Evolutionary conservation across 2,888 invertebrate species (phyloP), one percentile per base, ranked within the genome.

Genomic region (Rhyacophila evoluta): DNA sequence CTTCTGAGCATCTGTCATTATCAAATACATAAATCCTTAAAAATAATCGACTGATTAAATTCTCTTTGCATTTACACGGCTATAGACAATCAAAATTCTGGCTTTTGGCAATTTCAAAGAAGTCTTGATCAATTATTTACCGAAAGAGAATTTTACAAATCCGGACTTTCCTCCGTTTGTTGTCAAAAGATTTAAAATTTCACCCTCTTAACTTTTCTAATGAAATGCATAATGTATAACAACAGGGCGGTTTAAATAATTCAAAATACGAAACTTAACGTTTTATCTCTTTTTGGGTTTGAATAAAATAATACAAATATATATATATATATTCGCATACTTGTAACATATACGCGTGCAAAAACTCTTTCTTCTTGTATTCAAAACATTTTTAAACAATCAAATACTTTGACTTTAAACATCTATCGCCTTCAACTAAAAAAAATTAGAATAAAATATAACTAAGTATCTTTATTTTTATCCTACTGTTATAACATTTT

Each of bases 161-260:
- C 55, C 55, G 55, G 55, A 5, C 15, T 55, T 25, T 19, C 19
- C 8, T 25, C 19, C 55, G 55, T 55, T 25, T 55, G 55, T 55
- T 55, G 55, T 55, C 19, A 55, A 55, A 55, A 55, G 55, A 55
- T 55, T 55, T 55, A 15, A 55, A 55, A 55, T 25, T 55, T 55
- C 25, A 55, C 55, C 55, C 55, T 55, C 25, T 55, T 55, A 55
- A 55, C 55, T 55, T 55, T 25, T 25, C 19, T 55, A 25, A 55
- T 55, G 55, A 55, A 55, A 55, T 55, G 55, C 55, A 55, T 25
- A 55, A 55, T 55, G 55, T 55, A 55, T 55, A 55, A 55, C 55
- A 55, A 55, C 55, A 55, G 19, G 8, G 55, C 25, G 10, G 19
- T 55, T 10, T 25, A 55, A 55, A 25, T 55, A 19, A 33, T 55